Base-by-base conservation (phyloP, 2,797 vertebrate species). In the Atherinosoma microstoma region DNA sequence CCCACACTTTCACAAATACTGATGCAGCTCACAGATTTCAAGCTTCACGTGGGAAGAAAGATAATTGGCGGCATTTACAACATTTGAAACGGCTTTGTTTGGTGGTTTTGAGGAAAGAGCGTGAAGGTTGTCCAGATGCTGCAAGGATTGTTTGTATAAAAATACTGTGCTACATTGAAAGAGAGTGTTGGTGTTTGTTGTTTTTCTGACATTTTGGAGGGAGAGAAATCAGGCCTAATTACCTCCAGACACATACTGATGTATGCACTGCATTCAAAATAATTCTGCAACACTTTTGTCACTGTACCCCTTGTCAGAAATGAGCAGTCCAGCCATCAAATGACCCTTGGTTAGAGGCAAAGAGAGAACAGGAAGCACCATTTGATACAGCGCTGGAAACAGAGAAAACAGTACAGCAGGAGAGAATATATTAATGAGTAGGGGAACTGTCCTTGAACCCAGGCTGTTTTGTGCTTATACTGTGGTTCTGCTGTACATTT, bases 391-490 rank as follows among this genome's bases (percentile, higher is more conserved):
- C 74, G 76, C 64, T 66, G 76, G 63, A 82, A 78, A 76, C n/a
- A 70, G 66, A 84, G 78, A 84, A 79, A 83, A 73, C 67, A 85
- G 75, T 83, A 73, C 67, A 85, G 75, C 84, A 87, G 89, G 82
- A 89, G 78, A 75, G 16, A 83, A 90, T 90, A 73, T 84, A 91
- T 90, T 93, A 92, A 91, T 91, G 83, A 93, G 88, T 74, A 29
- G 15, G 64, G 65, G 76, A 92, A 93, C 89, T 91, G 90, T 90
- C 91, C 92, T 93, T 94, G 92, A 94, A 94, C 92, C 82, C 38
- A 24, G 66, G 34, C 73, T 72, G 73, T 67, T 76, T 86, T 82
- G 63, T 58, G 82, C 80, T 83, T 58, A 70, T 80, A 78, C 75
- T 57, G 2, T 63, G 67, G 75, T 84, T 86, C 71, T 80, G 79